Evolutionary conservation across 1,140 invertebrate species (phyloP), one percentile per base, ranked within the genome.

Genomic region (Marisa cornuarietis): DNA sequence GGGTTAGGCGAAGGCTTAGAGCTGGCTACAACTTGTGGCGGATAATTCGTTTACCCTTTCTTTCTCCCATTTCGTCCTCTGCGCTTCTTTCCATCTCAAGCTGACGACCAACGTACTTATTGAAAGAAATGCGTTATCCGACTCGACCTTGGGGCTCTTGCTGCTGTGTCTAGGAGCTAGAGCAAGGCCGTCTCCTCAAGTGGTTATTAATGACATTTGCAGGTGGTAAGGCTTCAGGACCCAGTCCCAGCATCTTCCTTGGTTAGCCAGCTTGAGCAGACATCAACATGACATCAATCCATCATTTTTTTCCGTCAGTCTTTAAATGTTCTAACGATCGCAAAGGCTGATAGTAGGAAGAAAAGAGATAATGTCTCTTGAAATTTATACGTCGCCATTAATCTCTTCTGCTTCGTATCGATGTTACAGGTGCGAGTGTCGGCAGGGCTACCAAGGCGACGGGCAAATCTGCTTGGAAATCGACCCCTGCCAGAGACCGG

Each of bases 401-500:
- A 3, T 18, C 16, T 58, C 9, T 58, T 0, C 9, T 58, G 11
- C 54, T 58, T 58, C 9, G 9, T 51, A 3, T 72, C 49, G 22
- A 54, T 42, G 31, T 79, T 82, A 11, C 68, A 86, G 85, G 14
- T 87, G 85, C 77, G 65, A 76, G 20, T 86, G 85, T 76, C 26
- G 76, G 14, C 63, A 18, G 20, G 87, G 87, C 6, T 88, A 86
- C 76, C 81, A 85, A 73, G 83, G 83, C 5, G 80, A 84, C 79
- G 84, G 83, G 0, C 20, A 49, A 7, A 61, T 26, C 4, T 88
- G 87, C 72, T 78, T 24, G 31, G 83, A 85, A 54, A 83, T 86
- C 14, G 81, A 88, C 54, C 83, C 83, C 5, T 88, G 87, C 79
- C 22, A 76, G 10, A 78, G 78, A 20, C 75, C 83, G 20, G 74